Evolutionary conservation across 2,113 vertebrate genomes (phyloP).

Genomic region (Ursus arctos): DNA sequence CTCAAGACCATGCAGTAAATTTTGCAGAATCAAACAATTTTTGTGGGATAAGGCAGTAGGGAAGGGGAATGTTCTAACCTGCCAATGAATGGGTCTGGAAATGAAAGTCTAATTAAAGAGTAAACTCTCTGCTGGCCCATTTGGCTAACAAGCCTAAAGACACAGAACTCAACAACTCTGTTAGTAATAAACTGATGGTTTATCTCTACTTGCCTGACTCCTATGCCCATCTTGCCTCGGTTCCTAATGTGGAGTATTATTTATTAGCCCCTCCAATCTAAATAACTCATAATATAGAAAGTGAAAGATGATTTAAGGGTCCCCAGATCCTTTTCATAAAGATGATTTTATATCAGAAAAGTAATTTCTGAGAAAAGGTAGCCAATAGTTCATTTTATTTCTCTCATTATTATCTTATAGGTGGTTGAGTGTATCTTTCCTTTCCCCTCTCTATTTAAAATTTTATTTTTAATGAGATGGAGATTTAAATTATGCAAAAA

Average conservation of each 20-base stretch:
- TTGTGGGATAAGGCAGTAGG: not conserved
- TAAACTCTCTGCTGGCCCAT: not conserved
- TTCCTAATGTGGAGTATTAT: not conserved
- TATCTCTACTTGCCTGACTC: not conserved
- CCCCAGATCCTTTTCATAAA: slow-evolving; percentile 50
- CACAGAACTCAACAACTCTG: not conserved
- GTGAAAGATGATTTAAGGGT: not conserved
- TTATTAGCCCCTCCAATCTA: not conserved
- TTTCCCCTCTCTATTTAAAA: slow-evolving; percentile 60
- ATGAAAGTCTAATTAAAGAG: not conserved
- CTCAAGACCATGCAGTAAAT: not conserved
- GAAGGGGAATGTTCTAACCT: not conserved
- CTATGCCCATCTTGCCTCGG: not conserved
- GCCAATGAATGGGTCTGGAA: not conserved
- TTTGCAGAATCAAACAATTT: not conserved
- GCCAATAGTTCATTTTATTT: slow-evolving; percentile 36
- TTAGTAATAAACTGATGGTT: not conserved
- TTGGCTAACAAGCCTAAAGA: not conserved
- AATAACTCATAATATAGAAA: slow-evolving; percentile 36
- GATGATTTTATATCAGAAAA: slow-evolving; percentile 39
- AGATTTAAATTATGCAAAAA: slow-evolving; percentile 72
- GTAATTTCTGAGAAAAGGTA: slow-evolving; percentile 17
- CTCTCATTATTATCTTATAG: slow-evolving; percentile 32
- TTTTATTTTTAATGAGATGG: slow-evolving; percentile 73
- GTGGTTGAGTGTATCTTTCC: slow-evolving; percentile 32